Base-by-base conservation (phyloP, 2,888 invertebrate genomes). In the Noctua janthina region DNA sequence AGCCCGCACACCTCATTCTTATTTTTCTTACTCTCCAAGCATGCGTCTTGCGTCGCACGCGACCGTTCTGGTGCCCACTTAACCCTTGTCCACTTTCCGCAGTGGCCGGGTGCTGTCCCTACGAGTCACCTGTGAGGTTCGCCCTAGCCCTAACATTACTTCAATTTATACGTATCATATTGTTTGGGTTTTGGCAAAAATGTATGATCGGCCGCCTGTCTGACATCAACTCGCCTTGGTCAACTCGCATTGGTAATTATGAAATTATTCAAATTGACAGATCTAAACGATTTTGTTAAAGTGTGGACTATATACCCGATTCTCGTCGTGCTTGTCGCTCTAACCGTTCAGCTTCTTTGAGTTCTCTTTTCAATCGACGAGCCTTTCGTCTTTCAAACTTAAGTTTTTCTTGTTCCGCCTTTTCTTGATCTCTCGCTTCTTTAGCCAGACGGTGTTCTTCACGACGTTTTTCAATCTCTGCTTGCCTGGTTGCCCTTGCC, bases 351-450 rank as follows among this genome's bases (percentile, higher is more conserved):
- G 92, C 92, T 77, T 85, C 92, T 78, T 96, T 96, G 1, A 92
- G 91, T 87, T 96, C 96, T 86, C 93, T 90, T 81, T 95, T 96
- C 11, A 94, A 56, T 39, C 95, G 90, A 46, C 96, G 91, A 2
- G 87, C 93, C 62, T 94, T 94, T 81, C 96, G 92, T 73, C 95
- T 92, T 76, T 94, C 95, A n/a, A 93, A 91, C 81, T 95, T 96
- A 4, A 92, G 91, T 62, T 87, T 91, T 46, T 91, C 93, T 39
- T 88, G 90, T 81, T 94, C 95, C 5, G 90, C 94, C 79, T 94
- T 95, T 64, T 93, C 89, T 70, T 81, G 85, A 5, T 94, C 92
- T 67, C 91, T 92, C 75, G 94, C 94, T 84, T 95, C 95, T 70
- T 86, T 93, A 2, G 90, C 92, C 13, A 95, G 13, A 77, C 93